Evolutionary conservation across 2,888 invertebrate genomes (phyloP).

Genomic region (Cynaeus angustus): DNA sequence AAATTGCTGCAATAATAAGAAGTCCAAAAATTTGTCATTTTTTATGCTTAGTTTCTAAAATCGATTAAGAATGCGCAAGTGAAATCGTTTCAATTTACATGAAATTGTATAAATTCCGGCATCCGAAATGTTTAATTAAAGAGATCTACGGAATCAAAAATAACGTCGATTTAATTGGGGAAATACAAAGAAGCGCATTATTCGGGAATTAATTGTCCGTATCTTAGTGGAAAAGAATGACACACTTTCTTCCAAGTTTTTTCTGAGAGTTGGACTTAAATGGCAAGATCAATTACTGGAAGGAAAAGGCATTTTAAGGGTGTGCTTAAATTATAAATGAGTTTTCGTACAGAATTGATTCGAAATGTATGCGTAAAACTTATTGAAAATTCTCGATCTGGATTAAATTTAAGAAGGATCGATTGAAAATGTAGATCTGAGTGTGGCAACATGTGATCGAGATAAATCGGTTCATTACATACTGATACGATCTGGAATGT

Average conservation of each 20-base stretch:
- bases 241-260: conserved; percentile 31
- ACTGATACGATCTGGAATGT: conserved; percentile 57
- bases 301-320: conserved; percentile 43
- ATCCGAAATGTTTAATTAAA: conserved; percentile 34
- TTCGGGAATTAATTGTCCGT: conserved; percentile 35
- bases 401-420: conserved; percentile 57
- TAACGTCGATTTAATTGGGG: conserved; percentile 25
- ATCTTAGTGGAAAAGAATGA: conserved; percentile 18
- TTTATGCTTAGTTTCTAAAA: conserved; percentile 20
- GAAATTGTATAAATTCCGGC: conserved; percentile 28
- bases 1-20: conserved; percentile 46
- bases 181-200: conserved; percentile 20
- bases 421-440: conserved; percentile 59
- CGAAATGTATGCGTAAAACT: conserved; percentile 56
- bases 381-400: conserved; percentile 62
- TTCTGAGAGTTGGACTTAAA: conserved; percentile 22
- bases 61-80: conserved; percentile 12
- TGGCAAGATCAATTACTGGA: conserved; percentile 49
- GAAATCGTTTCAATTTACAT: conserved; percentile 12
- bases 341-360: conserved; percentile 49
- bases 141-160: conserved; percentile 22
- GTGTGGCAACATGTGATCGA: conserved; percentile 61
- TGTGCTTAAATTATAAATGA: conserved; percentile 56
- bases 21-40: conserved; percentile 27
- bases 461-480: conserved; percentile 64